Evolutionary conservation across 2,797 vertebrate species (phyloP).

Genomic region (Pipistrellus kuhlii): DNA sequence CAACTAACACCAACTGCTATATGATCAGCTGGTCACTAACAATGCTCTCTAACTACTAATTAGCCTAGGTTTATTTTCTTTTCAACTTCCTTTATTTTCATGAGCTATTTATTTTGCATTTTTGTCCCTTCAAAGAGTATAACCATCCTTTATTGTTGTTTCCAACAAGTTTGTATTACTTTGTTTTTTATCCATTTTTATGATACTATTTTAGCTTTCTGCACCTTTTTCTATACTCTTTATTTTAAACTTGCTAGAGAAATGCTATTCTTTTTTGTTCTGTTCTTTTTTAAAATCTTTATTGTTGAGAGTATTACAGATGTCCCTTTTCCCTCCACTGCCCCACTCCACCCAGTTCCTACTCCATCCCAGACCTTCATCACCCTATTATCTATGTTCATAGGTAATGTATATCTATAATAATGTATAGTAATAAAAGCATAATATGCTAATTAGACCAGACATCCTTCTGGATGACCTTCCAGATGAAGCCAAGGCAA

Average conservation of each 20-base stretch:
- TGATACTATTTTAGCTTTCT: not conserved
- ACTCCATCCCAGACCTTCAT: no score
- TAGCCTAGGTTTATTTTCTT: not conserved
- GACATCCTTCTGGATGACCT: no score
- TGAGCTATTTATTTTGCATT: constrained; percentile 1
- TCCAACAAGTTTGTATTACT: not conserved
- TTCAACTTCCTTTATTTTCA: not conserved
- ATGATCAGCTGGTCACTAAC: not conserved
- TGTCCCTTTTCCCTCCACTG: no score
- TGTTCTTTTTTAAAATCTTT: no score
- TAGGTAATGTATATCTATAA: no score
- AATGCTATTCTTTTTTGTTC: not conserved
- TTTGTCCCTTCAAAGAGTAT: constrained; percentile 2
- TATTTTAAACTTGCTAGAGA: constrained; percentile 50
- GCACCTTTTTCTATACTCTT: not conserved
- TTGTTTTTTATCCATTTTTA: constrained; percentile 3
- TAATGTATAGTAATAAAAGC: no score
- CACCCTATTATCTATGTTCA: no score
- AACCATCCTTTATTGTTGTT: constrained; percentile 6
- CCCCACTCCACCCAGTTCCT: no score
- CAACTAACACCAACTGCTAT: not conserved
- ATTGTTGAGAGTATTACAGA: no score
- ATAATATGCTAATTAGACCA: no score
- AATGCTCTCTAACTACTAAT: constrained; percentile 1
- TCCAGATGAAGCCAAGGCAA: no score